A percentile compares a stretch with the other conserved stretches of the same genome.
These are phyloP conservation scores for Chlorodrepanis virens DNA, from an alignment of 2,113 vertebrate genomes.

Conservation along the genomic window DNA sequence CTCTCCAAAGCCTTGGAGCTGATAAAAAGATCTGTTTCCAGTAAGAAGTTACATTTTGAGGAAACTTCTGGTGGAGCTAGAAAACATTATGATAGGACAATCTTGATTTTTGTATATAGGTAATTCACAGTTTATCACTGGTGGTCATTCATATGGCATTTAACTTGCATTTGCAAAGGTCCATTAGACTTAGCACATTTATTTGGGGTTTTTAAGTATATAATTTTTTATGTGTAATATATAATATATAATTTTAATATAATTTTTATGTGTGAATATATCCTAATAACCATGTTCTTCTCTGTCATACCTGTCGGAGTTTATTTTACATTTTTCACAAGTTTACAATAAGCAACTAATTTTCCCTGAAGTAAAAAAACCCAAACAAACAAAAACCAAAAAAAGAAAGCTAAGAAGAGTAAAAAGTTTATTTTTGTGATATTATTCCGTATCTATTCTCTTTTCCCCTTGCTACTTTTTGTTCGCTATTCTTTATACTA, in stretches of 20 bases:
- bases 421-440: not conserved
- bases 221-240: not conserved
- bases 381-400: not conserved
- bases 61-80: not conserved
- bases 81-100: not conserved
- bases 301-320: fast-evolving
- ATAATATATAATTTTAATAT: too few relatives aligned
- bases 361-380: not conserved
- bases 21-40: not conserved
- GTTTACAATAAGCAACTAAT: not conserved
- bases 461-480: not conserved
- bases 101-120: not conserved
- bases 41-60: not conserved
- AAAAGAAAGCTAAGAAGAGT: not conserved
- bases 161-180: not conserved
- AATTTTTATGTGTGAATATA: not conserved
- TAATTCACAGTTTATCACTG: not conserved
- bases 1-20: not conserved
- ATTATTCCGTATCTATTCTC: not conserved
- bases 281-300: not conserved
- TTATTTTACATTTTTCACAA: not conserved
- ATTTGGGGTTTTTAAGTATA: not conserved
- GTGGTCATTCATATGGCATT: not conserved
- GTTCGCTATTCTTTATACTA: not conserved
- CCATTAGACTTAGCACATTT: not conserved